These are phyloP conservation scores for Ophthalmolycus amberensis DNA, from an alignment of 2,113 vertebrate genomes.

Conservation along the genomic window DNA sequence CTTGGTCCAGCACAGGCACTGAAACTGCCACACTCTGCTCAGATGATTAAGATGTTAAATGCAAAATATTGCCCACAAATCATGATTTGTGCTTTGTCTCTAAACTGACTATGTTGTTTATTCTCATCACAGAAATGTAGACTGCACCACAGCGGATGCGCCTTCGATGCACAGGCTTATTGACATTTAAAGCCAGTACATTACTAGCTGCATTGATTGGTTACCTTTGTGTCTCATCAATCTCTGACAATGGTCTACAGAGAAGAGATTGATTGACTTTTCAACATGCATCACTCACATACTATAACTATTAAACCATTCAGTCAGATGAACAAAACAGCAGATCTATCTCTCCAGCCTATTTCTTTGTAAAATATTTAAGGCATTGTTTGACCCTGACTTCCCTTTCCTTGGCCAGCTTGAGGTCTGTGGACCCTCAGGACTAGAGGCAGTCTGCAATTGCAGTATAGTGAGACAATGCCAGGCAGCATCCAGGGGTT, in stretches of 20 bases:
- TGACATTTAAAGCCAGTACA: constrained; percentile 54
- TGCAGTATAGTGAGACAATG: constrained; percentile 47
- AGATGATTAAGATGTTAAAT: constrained; percentile 26
- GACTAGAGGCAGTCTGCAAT: constrained; percentile 42
- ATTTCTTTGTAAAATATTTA: constrained; percentile 3
- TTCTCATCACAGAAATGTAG: constrained; percentile 3
- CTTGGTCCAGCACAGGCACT: constrained; percentile 8
- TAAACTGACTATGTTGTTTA: background rate
- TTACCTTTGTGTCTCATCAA: constrained; percentile 55
- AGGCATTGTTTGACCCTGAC: constrained; percentile 36
- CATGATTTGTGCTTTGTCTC: constrained; percentile 22
- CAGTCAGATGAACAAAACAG: constrained; percentile 37
- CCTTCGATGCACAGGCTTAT: constrained; percentile 27
- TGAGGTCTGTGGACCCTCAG: constrained; percentile 7
- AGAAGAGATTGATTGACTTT: constrained; percentile 56
- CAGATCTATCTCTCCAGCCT: constrained; percentile 21
- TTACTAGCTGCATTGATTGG: constrained; percentile 62
- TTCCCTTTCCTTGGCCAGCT: constrained; percentile 10
- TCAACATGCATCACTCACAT: constrained; percentile 47
- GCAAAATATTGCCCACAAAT: constrained; percentile 34
- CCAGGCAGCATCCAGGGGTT: constrained; percentile 62
- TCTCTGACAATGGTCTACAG: constrained; percentile 53
- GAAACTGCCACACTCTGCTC: constrained; percentile 7
- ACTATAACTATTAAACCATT: constrained; percentile 37
- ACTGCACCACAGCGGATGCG: background rate